These are phyloP conservation scores for Drosophila saltans DNA, from an alignment of 1,140 invertebrate genomes.

Conservation along the genomic window DNA sequence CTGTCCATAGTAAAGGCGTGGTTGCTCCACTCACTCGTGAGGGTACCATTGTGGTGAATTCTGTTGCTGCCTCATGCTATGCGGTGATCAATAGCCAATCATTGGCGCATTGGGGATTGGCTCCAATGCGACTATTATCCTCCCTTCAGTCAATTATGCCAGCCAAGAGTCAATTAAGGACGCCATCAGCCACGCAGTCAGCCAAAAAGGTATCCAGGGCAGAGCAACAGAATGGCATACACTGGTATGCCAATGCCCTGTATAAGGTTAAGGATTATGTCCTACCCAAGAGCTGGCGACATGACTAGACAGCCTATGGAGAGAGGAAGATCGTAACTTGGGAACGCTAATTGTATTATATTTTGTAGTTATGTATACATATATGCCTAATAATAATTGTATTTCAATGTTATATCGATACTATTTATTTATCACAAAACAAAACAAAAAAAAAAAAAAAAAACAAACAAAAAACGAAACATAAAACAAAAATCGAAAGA, in stretches of 20 bases:
- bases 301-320: slow-evolving; percentile 51
- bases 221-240: slow-evolving; percentile 86
- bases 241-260: slow-evolving; percentile 93
- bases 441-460: slow-evolving; percentile 26
- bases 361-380: slow-evolving; percentile 69
- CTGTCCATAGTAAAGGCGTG: slow-evolving; percentile 88
- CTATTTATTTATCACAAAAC: slow-evolving; percentile 68
- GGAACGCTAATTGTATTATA: slow-evolving; percentile 70
- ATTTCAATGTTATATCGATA: slow-evolving; percentile 78
- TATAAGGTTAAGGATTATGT: slow-evolving; percentile 89
- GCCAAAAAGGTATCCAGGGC: slow-evolving; percentile 40
- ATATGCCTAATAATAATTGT: slow-evolving; percentile 59
- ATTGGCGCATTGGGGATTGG: slow-evolving; percentile 92
- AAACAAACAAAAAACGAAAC: slow-evolving; percentile 17
- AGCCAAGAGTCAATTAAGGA: slow-evolving; percentile 52
- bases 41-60: slow-evolving; percentile 95
- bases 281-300: slow-evolving; percentile 85
- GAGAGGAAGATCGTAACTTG: slow-evolving; percentile 1
- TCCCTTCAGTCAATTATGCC: slow-evolving; percentile 83
- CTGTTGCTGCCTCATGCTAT: slow-evolving; percentile 96
- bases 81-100: slow-evolving; percentile 93
- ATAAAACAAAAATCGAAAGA: slow-evolving; percentile 11
- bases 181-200: slow-evolving; percentile 40
- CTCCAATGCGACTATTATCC: slow-evolving; percentile 88
- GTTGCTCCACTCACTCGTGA: slow-evolving; percentile 94